phyloP scores from a whole-genome alignment of 92 coral and sea anemone species.

The Palythoa heliodiscus region DNA sequence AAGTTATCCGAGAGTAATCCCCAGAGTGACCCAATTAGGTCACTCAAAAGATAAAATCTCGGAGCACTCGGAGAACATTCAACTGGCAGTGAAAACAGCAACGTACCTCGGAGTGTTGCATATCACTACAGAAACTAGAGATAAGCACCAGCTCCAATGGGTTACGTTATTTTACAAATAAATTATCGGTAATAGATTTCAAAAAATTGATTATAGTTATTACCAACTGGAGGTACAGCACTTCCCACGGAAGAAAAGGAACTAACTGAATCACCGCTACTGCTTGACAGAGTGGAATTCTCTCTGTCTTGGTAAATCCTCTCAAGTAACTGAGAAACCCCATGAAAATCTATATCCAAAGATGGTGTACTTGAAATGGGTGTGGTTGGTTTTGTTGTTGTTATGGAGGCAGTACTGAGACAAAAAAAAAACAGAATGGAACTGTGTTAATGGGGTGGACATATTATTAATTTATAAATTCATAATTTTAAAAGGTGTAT shows the following conservation, averaged over 20 bases:
- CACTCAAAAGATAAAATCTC: too few relatives aligned
- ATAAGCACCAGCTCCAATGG: too few relatives aligned
- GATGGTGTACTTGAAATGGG: neutral
- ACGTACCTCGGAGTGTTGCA: too few relatives aligned
- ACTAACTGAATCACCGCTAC: constrained; percentile 30
- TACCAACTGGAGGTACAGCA: constrained; percentile 17
- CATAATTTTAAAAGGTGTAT: too few relatives aligned
- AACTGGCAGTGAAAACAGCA: too few relatives aligned
- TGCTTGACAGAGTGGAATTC: neutral
- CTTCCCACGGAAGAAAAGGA: constrained; percentile 26
- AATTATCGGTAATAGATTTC: neutral
- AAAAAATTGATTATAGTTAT: neutral
- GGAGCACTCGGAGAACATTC: too few relatives aligned
- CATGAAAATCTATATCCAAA: constrained; percentile 16
- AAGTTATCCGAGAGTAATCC: too few relatives aligned
- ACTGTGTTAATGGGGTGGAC: neutral
- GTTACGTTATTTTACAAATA: too few relatives aligned
- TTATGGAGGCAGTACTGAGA: neutral
- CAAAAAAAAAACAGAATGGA: neutral
- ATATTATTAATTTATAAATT: neutral
- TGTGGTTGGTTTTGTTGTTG: constrained; percentile 16
- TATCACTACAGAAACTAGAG: too few relatives aligned
- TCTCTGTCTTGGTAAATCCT: constrained; percentile 39
- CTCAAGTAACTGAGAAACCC: constrained; percentile 10
- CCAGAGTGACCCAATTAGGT: too few relatives aligned